A percentile compares a stretch with the other conserved stretches of the same genome.
Conservation (phyloP, 2,113 vertebrate genomes). For the Lophotis ruficrista region DNA sequence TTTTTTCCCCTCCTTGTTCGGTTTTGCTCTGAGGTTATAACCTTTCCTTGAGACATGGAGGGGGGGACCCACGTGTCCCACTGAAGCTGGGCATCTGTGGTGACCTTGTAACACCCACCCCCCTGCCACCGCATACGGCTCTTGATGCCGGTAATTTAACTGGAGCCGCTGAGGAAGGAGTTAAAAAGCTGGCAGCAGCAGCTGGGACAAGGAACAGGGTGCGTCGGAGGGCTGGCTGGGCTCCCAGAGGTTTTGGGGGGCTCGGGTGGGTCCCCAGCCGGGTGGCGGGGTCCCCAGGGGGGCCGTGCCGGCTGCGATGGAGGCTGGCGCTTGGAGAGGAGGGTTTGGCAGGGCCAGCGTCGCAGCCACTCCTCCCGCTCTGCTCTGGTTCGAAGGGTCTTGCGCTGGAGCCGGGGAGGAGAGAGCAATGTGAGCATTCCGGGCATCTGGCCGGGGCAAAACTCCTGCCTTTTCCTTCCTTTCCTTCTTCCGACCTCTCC, state of each 20-base stretch:
- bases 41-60: not conserved
- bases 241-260: not conserved
- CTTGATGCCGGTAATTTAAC: rapidly evolving
- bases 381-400: constrained; percentile 46
- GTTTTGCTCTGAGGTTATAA: not conserved
- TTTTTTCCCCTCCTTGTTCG: not conserved
- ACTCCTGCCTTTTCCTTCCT: constrained; percentile 12
- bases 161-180: not conserved
- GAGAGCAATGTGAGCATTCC: constrained; percentile 69
- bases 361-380: constrained; percentile 60
- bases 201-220: not conserved
- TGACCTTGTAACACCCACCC: too few relatives aligned
- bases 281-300: not conserved
- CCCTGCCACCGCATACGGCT: not conserved
- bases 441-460: constrained; percentile 20
- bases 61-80: not conserved
- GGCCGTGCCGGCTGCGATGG: not conserved
- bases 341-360: not conserved
- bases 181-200: constrained; percentile 22
- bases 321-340: constrained; percentile 11
- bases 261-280: not conserved
- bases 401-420: constrained; percentile 42
- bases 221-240: not conserved
- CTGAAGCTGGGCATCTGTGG: not conserved
- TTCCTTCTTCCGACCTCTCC: not conserved